These are phyloP conservation scores for Acrocephalus scirpaceus DNA, from an alignment of 2,797 vertebrate species.

Conservation along the genomic window DNA sequence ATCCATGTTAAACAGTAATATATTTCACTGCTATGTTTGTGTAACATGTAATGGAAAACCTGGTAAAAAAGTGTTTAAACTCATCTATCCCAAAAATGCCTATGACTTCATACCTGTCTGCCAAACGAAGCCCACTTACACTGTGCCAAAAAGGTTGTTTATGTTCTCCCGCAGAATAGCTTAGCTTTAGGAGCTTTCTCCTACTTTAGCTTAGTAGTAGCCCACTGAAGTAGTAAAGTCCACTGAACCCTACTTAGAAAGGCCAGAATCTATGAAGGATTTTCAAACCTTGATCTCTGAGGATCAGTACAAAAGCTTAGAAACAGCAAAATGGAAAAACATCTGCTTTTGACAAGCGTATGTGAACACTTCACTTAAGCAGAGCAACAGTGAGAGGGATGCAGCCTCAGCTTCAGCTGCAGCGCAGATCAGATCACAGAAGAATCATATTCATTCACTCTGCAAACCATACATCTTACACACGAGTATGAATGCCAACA, in stretches of 20 bases:
- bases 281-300: not conserved
- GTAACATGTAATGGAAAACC: not conserved
- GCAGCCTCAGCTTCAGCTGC: not conserved
- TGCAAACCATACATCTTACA: not conserved
- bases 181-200: too few relatives aligned
- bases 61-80: not conserved
- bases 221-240: not conserved
- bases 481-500: fast-evolving
- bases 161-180: not conserved
- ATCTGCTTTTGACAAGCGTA: not conserved
- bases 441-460: not conserved
- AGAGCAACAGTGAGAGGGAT: not conserved
- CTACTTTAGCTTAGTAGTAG: not conserved
- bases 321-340: not conserved
- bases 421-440: not conserved
- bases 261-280: not conserved
- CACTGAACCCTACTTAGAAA: not conserved
- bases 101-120: not conserved
- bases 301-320: not conserved
- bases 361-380: not conserved
- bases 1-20: not conserved
- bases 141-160: not conserved
- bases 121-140: not conserved
- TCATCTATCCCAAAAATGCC: not conserved
- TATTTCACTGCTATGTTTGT: not conserved